Base-by-base conservation (phyloP, 2,797 vertebrate genomes). In the Myotis pilosus region DNA sequence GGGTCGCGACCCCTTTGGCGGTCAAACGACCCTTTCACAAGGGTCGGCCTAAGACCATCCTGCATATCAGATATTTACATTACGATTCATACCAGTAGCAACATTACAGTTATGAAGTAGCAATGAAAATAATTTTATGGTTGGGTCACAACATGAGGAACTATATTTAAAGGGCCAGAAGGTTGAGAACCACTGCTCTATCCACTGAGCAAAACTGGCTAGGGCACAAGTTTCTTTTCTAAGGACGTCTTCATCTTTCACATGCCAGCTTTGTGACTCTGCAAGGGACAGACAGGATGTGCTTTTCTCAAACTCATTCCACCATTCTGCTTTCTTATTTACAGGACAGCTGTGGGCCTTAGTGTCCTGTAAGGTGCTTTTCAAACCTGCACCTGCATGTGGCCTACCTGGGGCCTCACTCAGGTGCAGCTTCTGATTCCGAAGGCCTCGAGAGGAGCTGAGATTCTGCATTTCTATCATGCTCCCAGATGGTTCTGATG, bases 401-500 rank as follows among this genome's bases (percentile, higher is more conserved):
- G 0, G 30, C 36, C 28, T 68, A 36, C 79, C 51, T 1, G 22
- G 33, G 53, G 36, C 2, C 51, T 53, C 84, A 51, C 49, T 13
- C 10, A 80, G 41, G 69, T 25, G 36, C n/a, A 28, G 6, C 38
- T 47, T 76, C 60, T 57, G 7, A 47, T 22, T 55, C 53, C 3
- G 60, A 76, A 55, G 60, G 17, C 60, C 53, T 55, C 0, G 11
- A 38, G 53, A 66, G 69, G 38, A 78, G n/a, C 33, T 44, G 53
- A 66, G 22, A 38, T 15, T 38, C 57, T 69, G 51, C 10, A 20
- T 71, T 36, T 6, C n/a, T n/a, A 3, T 20, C 17, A 23, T 23
- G 16, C 17, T 74, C 41, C 55, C 0, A 0, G 1, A 7, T 5
- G 5, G 9, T 5, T 0, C 28, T 3, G 25, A 51, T 57, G 66